Conservation (phyloP, 2,888 invertebrate species). For the Polydrusus cervinus region DNA sequence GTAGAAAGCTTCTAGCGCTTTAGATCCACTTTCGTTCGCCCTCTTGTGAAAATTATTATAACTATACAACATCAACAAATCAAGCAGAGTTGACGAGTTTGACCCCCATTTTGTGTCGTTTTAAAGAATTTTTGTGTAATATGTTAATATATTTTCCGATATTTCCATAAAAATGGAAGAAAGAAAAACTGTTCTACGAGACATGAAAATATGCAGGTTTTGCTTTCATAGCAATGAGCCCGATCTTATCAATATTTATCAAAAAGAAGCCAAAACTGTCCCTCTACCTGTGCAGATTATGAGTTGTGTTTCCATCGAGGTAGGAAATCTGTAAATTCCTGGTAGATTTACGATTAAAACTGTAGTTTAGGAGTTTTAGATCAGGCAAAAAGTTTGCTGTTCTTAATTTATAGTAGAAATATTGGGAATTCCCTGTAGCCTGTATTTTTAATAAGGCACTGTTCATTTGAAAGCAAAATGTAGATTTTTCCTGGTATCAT, state of each 20-base stretch:
- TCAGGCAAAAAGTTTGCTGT: conserved; percentile 57
- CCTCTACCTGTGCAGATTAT: conserved; percentile 84
- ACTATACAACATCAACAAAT: conserved; percentile 26
- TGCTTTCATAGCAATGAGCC: conserved; percentile 78
- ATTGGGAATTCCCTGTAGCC: conserved; percentile 1
- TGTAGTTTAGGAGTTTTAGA: conserved; percentile 25
- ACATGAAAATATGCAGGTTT: conserved; percentile 83
- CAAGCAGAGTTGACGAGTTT: conserved; percentile 67
- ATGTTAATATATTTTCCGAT: conserved; percentile 5
- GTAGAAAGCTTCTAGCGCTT: not conserved
- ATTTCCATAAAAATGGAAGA: conserved; percentile 58
- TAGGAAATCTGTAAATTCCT: conserved; percentile 64
- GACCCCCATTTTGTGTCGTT: conserved; percentile 66
- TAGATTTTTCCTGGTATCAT: no score
- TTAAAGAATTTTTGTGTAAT: conserved; percentile 49
- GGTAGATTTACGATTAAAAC: conserved; percentile 54
- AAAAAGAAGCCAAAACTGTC: conserved; percentile 76
- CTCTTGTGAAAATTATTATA: not conserved
- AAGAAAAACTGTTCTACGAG: conserved; percentile 69
- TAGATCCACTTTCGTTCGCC: not conserved
- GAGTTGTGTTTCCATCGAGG: conserved; percentile 86
- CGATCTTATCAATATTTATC: conserved; percentile 80
- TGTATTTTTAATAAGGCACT: not conserved
- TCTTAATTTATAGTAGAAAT: conserved; percentile 5
- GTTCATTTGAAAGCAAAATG: not conserved